Conservation (phyloP, 1,140 invertebrate genomes). For the Apis cerana region DNA sequence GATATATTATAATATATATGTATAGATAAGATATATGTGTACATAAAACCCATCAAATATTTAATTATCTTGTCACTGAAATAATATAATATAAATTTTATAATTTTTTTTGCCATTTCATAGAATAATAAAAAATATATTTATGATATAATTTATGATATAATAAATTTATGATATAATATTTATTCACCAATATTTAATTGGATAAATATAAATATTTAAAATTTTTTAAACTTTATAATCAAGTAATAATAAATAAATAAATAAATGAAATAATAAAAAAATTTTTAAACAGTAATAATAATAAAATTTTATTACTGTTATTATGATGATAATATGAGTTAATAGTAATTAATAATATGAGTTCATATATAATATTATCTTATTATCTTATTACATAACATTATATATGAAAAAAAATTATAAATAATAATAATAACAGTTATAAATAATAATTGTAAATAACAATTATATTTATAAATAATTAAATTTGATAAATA, state of each 20-base stretch:
- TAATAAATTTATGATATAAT: too few species aligned
- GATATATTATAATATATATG: neutral
- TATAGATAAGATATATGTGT: neutral
- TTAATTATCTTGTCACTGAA: neutral
- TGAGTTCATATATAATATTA: neutral
- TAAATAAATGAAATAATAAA: too few species aligned
- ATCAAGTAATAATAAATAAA: too few species aligned
- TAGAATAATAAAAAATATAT: too few species aligned
- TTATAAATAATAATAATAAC: neutral
- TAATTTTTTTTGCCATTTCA: neutral
- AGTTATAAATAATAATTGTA: neutral
- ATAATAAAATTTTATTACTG: neutral
- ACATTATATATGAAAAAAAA: neutral
- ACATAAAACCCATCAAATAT: neutral
- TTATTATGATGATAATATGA: neutral
- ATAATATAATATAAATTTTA: neutral
- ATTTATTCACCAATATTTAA: too few species aligned
- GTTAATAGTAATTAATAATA: neutral
- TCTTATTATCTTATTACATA: neutral
- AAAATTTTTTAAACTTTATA: too few species aligned
- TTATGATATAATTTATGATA: too few species aligned
- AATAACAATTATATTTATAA: neutral
- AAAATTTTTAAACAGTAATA: neutral
- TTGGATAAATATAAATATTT: too few species aligned
- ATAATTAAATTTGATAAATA: too few species aligned